Base-by-base conservation (phyloP, 2,888 invertebrate species). In the Catocala nupta region DNA sequence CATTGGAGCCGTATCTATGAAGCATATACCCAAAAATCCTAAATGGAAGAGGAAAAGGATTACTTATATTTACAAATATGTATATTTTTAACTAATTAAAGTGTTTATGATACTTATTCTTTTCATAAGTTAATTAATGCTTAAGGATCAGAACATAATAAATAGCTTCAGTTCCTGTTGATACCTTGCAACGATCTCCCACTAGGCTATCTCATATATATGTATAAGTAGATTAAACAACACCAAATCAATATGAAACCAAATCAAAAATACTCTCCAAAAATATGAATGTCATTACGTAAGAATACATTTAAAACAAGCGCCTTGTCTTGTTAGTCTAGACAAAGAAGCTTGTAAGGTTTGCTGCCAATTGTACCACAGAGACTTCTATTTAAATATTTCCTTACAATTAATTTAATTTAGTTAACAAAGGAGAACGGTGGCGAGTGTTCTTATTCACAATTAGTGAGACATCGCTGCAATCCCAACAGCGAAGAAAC, bases 351-450 rank as follows among this genome's bases (percentile, higher is more conserved):
- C 77, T 80, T 83, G 81, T 84, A 85, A 82, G 88, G 85, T 88
- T 89, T 82, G 80, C 84, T 87, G 83, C 83, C 90, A 88, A 90
- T 90, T 86, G 87, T 84, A 84, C 85, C 79, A 79, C 80, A 70
- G 79, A 81, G 84, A 87, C 86, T 82, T 85, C 86, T 85, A 87
- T 91, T 91, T 90, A 91, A 91, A 91, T 91, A 91, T 91, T 92
- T 92, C 90, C 89, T 88, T 81, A 83, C 90, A 90, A 91, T 91
- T 91, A 91, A 90, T 90, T 91, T 90, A 90, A 90, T 91, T 91
- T 86, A 89, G 85, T 89, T 90, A 90, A 91, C 90, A 90, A 90
- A 90, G 83, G 86, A 79, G 84, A 86, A 82, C 79, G 78, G 74
- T 81, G 78, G 78, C 45, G 78, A 84, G 80, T 82, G 84, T 82